Evolutionary conservation across 2,797 vertebrate genomes (phyloP).

Genomic region (Amblyraja radiata): DNA sequence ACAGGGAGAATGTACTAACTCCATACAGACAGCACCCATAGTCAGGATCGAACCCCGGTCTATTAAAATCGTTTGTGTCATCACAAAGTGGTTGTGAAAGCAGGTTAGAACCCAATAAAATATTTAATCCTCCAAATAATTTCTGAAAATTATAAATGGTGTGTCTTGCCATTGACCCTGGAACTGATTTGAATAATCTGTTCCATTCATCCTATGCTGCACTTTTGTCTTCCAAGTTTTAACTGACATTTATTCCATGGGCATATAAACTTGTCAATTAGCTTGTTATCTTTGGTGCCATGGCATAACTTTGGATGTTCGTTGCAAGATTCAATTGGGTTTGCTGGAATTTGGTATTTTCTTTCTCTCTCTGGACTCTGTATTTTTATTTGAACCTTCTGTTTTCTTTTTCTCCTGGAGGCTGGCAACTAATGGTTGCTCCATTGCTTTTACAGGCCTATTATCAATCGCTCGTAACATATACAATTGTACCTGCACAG

Average conservation of each 20-base stretch:
- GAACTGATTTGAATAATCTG: background rate
- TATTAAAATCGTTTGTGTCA: background rate
- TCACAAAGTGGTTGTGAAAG: background rate
- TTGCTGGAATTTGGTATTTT: background rate
- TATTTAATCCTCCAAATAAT: background rate
- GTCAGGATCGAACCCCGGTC: background rate
- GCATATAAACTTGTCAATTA: background rate
- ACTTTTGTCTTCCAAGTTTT: too few species aligned
- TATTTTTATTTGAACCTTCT: background rate
- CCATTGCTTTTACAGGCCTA: background rate
- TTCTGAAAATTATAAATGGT: background rate
- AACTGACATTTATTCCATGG: background rate
- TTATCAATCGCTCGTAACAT: background rate
- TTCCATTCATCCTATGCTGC: background rate
- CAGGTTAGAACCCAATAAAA: background rate
- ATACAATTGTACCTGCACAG: background rate
- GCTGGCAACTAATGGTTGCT: background rate
- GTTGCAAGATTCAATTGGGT: background rate
- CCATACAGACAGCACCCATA: too few species aligned
- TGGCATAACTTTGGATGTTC: background rate
- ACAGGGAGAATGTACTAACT: too few species aligned
- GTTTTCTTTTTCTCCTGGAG: background rate
- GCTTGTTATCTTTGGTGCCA: background rate
- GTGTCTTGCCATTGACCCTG: background rate
- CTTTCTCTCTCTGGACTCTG: background rate